Evolutionary conservation across 2,113 vertebrate species (phyloP), one percentile per base, ranked within the genome.

Genomic region (Picathartes gymnocephalus): DNA sequence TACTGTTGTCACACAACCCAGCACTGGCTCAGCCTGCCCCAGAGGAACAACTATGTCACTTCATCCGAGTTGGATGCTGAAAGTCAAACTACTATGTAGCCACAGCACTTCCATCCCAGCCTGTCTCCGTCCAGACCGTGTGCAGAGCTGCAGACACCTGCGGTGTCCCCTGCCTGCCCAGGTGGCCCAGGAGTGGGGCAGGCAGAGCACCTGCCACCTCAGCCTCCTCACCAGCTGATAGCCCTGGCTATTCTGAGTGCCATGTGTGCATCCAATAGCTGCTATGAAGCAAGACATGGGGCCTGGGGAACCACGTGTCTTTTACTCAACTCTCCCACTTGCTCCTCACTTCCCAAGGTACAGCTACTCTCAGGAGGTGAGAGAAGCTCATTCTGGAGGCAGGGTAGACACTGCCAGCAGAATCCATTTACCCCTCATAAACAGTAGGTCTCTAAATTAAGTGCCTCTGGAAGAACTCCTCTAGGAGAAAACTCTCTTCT

Each of bases 201-300:
- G 28, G 53, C 27, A 60, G 13, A 42, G 44, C 4, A 14, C 33
- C 28, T 28, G 45, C n/a, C 56, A 5, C 83, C 68, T 42, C 72
- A 73, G 65, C 56, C 56, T 28, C 19, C 31, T 27, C 10, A 21
- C 15, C 73, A 47, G 83, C 66, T 64, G 30, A 27, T 8, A 51
- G 2, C 39, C 10, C 13, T 14, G 22, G 35, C 45, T 66, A 28
- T 76, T 74, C 50, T 1, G 3, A 81, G 62, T 1, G 2, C 51
- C 21, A 45, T 0, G 0, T 23, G 4, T 7, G 6, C 17, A 7
- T 11, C 50, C 3, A 8, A 44, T 35, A 65, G 68, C 39, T 48
- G 31, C 73, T 71, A 28, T 19, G 47, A 79, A 47, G 50, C 23
- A 56, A 27, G 47, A 48, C 21, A 13, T 4, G 4, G 15, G 56